These are phyloP conservation scores for Diabrotica undecimpunctata DNA, from an alignment of 1,140 invertebrate genomes.

Conservation along the genomic window DNA sequence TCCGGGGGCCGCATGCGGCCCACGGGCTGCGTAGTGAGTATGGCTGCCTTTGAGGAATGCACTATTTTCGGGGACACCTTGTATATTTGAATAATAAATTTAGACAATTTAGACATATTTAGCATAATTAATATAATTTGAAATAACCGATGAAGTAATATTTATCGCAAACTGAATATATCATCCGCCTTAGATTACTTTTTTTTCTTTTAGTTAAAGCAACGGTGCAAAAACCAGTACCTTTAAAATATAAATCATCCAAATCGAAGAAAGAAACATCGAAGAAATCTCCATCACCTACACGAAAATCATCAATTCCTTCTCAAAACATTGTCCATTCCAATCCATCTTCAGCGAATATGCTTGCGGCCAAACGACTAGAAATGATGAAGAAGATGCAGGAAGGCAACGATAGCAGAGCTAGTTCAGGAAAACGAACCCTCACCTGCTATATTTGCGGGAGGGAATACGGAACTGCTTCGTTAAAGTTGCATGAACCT, in stretches of 20 bases:
- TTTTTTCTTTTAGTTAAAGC: conserved; percentile 38
- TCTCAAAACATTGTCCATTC: conserved; percentile 18
- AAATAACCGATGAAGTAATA: no score
- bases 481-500: conserved; percentile 73
- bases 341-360: not conserved
- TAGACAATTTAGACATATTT: no score
- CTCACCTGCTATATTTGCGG: conserved; percentile 73
- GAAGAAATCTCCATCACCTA: not conserved
- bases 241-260: conserved; percentile 50
- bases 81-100: no score
- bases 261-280: conserved; percentile 2
- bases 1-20: no score
- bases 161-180: no score
- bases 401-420: conserved; percentile 19
- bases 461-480: conserved; percentile 73
- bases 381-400: not conserved
- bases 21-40: no score
- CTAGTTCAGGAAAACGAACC: conserved; percentile 47
- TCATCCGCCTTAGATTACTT: no score
- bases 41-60: no score
- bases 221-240: conserved; percentile 53
- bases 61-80: no score
- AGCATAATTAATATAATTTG: no score
- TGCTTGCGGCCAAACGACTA: not conserved
- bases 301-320: conserved; percentile 14